Evolutionary conservation across 2,888 invertebrate genomes (phyloP).

Genomic region (Amphipyra tragopoginis): DNA sequence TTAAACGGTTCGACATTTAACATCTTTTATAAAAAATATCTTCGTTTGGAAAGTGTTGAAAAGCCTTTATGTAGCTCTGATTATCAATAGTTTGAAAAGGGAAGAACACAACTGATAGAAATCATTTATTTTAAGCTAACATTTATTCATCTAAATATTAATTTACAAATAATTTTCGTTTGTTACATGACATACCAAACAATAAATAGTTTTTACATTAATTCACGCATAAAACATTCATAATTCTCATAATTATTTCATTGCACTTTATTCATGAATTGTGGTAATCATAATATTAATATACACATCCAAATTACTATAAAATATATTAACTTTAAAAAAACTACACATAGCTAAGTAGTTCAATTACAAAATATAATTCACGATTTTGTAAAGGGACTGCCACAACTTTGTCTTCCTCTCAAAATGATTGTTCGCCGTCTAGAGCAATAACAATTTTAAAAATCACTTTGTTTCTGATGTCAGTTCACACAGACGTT

Average conservation of each 20-base stretch:
- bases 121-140: slow-evolving; percentile 39
- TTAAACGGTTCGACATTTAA: no score
- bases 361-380: background rate
- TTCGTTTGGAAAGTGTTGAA: no score
- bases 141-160: slow-evolving; percentile 11
- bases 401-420: no score
- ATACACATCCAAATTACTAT: background rate
- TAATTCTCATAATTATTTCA: background rate
- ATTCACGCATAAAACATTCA: slow-evolving; percentile 2
- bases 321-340: background rate
- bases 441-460: no score
- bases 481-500: no score
- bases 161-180: slow-evolving; percentile 34
- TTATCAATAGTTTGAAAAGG: background rate
- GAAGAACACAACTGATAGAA: slow-evolving; percentile 22
- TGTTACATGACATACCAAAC: slow-evolving; percentile 10
- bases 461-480: no score
- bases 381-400: no score
- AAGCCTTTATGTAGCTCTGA: no score
- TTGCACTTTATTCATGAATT: background rate
- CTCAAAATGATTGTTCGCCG: no score
- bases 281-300: background rate
- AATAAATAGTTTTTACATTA: slow-evolving; percentile 17
- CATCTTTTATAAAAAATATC: no score
- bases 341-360: background rate